Evolutionary conservation across 2,113 vertebrate species (phyloP).

Genomic region (Protobothrops mucrosquamatus): DNA sequence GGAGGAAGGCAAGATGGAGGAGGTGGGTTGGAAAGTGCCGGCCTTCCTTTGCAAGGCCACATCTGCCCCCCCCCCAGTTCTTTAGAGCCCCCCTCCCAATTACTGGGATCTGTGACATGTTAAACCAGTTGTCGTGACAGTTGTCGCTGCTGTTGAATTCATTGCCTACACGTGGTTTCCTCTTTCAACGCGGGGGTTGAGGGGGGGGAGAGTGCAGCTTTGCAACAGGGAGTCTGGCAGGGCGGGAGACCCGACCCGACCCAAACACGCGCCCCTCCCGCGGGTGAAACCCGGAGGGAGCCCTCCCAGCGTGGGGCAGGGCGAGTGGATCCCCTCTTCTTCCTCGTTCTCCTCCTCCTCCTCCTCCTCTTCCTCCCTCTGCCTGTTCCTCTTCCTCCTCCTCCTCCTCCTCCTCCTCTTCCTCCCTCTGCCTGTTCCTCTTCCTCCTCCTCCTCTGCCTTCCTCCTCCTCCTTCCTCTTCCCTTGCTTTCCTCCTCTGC

Average conservation of each 20-base stretch:
- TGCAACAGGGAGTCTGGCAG: too few relatives aligned
- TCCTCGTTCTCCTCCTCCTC: background rate
- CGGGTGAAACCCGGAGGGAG: background rate
- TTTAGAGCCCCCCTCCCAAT: background rate
- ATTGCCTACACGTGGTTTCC: background rate
- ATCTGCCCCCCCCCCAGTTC: background rate
- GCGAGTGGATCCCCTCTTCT: background rate
- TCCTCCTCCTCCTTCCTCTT: too few relatives aligned
- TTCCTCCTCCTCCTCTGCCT: too few relatives aligned
- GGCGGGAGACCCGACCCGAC: too few relatives aligned
- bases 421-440: too few relatives aligned
- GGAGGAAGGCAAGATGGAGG: background rate
- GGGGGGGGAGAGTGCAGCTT: too few relatives aligned
- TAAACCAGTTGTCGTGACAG: background rate
- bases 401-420: too few relatives aligned
- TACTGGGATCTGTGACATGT: background rate
- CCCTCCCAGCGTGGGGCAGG: background rate
- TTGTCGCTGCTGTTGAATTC: background rate
- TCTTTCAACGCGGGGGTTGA: background rate
- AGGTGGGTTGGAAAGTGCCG: background rate
- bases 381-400: background rate
- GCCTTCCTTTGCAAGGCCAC: background rate
- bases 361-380: background rate
- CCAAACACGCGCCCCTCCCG: background rate
- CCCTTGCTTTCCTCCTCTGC: too few relatives aligned